Base-by-base conservation (phyloP, 1,140 invertebrate species). In the Dryas iulia region DNA sequence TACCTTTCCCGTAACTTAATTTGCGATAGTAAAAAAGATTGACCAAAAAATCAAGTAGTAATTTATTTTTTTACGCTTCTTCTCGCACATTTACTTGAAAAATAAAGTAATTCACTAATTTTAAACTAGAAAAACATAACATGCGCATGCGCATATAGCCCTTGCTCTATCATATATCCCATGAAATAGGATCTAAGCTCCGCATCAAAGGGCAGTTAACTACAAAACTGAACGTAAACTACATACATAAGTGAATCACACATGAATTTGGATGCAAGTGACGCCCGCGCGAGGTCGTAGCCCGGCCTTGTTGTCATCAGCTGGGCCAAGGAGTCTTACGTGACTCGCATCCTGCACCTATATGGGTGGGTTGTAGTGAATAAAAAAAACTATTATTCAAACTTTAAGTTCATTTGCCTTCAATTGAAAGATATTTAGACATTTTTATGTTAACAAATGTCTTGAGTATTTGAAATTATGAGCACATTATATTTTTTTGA, bases 251-350 rank as follows among this genome's bases (percentile, higher is more conserved):
- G 31, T 62, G 66, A 63, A 11, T 62, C 59, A 62, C 56, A 33
- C 21, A 57, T 68, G 66, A 62, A 58, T 79, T 79, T 73, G 77
- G 77, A 77, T 77, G 75, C 74, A 68, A 53, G 18, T 33, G 66
- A 70, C 71, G 73, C 67, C 33, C 47, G 64, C 66, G 57, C 77
- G 74, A 76, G 77, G 77, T 76, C 72, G 69, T 35, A 57, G 73
- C 58, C 69, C 75, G 73, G 75, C 78, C 78, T 79, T 77, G 77
- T 52, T 66, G 68, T 54, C 68, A 74, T 76, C 77, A 79, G 77
- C 71, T 77, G 75, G 78, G 75, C 78, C 78, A 79, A 79, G 78
- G 77, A 79, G 67, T 56, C 69, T 68, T 74, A 79, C 77, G 77
- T 79, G 77, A 73, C 57, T 53, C 30, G 75, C 69, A 75, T 79